A percentile compares a stretch with the other conserved stretches of the same genome.
Conservation (phyloP, 2,888 invertebrate genomes). For the Baccha elongata region DNA sequence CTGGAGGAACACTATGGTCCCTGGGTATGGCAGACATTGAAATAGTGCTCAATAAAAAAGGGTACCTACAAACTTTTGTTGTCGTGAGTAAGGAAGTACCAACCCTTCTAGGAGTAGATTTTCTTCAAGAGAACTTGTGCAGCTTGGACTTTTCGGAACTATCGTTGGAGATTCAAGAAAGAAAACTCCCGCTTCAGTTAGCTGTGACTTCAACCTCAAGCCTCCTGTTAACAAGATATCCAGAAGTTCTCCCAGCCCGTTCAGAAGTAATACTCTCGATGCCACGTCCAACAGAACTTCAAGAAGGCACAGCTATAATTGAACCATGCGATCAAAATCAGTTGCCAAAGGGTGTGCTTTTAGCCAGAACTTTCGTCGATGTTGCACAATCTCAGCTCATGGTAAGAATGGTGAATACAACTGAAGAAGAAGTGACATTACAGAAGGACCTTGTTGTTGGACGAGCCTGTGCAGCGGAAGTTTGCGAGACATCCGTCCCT, state of each 20-base stretch:
- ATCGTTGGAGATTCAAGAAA: not conserved
- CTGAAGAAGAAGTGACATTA: no score
- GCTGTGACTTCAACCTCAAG: not conserved
- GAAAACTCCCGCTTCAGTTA: not conserved
- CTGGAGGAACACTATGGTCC: slow-evolving; percentile 5
- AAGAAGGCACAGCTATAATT: not conserved
- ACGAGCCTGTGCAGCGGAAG: no score
- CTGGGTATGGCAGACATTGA: not conserved
- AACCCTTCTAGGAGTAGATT: not conserved
- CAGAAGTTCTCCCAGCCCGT: not conserved
- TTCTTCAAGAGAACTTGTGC: slow-evolving; percentile 1
- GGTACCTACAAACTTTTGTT: not conserved
- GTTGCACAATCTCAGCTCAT: not conserved
- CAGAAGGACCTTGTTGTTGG: no score
- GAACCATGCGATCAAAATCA: slow-evolving; percentile 2
- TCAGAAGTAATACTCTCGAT: not conserved
- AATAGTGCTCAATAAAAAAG: not conserved
- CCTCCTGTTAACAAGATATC: not conserved
- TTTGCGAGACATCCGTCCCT: no score
- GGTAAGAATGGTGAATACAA: no score
- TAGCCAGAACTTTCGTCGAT: not conserved
- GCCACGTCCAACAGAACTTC: not conserved
- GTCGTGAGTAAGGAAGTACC: not conserved
- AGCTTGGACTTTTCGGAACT: not conserved
- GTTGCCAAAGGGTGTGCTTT: not conserved